Base-by-base conservation (phyloP, 2,888 invertebrate species). In the Andrena chrysosceles region DNA sequence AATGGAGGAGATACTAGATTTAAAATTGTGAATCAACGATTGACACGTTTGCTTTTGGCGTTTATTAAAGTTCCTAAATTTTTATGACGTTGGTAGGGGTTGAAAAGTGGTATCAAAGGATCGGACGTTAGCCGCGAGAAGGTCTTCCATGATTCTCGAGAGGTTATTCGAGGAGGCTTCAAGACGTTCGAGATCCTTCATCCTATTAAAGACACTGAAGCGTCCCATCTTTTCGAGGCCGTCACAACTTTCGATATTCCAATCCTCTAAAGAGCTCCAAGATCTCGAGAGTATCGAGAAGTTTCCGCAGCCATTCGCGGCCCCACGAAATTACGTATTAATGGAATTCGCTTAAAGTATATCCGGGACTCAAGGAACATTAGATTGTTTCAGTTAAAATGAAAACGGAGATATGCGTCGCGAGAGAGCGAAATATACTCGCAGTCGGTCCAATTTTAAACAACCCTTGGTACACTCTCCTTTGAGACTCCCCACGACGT, bases 181-280 rank as follows among this genome's bases (percentile, higher is more conserved):
- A 26, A 54, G 56, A 64, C 64, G 52, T 67, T 77, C 54, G n/a
- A 67, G 66, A 62, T 64, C 49, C 29, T 59, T 63, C 72, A 72
- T 64, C 68, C 52, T 81, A 69, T 77, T 77, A 81, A 60, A 72
- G 63, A 77, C 52, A 35, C 29, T 23, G 52, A 56, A 16, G 62
- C 68, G 49, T 77, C 10, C 49, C 56, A 63, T 59, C 77, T 72
- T 77, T 72, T 29, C 60, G 59, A 60, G 66, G 42, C 16, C 49
- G 3, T 52, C 59, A 42, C 69, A 75, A 79, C 79, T 70, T 70
- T 35, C 67, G 76, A 76, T 80, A 67, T 76, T 76, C 49, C 75
- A 70, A 76, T 76, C 54, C 76, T 67, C 52, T 62, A 67, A 48
- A 70, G 71, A 67, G 66, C 70, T 67, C 67, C 33, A 8, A n/a